Percentiles rank a stretch among this genome's conserved stretches.
phyloP scores from a whole-genome alignment of 1,140 invertebrate genomes.

The Cardiocondyla obscurior region DNA sequence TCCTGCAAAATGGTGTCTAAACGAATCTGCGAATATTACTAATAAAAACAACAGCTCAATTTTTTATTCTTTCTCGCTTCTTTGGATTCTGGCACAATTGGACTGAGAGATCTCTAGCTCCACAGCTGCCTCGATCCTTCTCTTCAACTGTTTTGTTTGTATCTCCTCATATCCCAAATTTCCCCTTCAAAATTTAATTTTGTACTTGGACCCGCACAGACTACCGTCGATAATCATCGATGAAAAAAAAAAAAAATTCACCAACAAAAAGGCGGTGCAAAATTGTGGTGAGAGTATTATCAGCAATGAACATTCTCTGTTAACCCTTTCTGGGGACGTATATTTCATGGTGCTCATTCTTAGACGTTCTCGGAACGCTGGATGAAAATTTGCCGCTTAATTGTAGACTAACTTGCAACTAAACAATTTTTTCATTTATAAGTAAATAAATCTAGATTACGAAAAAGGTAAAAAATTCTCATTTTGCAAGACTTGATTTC shows the following conservation, averaged over 20 bases:
- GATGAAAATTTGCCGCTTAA: conserved; percentile 1
- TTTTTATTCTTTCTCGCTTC: conserved; percentile 14
- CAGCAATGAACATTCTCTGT: neutral
- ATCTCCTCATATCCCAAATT: conserved; percentile 1
- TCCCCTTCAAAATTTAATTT: conserved; percentile 9
- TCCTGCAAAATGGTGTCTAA: conserved; percentile 28
- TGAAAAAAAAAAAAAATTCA: conserved; percentile 40
- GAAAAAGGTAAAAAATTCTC: conserved; percentile 7
- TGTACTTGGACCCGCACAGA: neutral
- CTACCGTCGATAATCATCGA: neutral
- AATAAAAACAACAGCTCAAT: conserved; percentile 37
- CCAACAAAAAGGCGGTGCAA: conserved; percentile 46
- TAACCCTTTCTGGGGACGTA: conserved; percentile 27
- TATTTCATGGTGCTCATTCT: conserved; percentile 11
- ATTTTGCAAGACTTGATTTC: neutral
- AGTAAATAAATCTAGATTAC: conserved; percentile 1
- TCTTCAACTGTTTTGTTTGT: neutral
- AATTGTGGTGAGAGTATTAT: conserved; percentile 5
- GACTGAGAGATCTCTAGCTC: conserved; percentile 4
- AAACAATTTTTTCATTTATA: conserved; percentile 15
- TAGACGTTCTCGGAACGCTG: neutral
- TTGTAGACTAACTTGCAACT: neutral
- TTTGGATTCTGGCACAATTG: conserved; percentile 28
- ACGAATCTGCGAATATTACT: conserved; percentile 23
- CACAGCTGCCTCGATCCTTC: neutral